Evolutionary conservation across 2,888 invertebrate genomes (phyloP).

Genomic region (Limnephilus marmoratus): DNA sequence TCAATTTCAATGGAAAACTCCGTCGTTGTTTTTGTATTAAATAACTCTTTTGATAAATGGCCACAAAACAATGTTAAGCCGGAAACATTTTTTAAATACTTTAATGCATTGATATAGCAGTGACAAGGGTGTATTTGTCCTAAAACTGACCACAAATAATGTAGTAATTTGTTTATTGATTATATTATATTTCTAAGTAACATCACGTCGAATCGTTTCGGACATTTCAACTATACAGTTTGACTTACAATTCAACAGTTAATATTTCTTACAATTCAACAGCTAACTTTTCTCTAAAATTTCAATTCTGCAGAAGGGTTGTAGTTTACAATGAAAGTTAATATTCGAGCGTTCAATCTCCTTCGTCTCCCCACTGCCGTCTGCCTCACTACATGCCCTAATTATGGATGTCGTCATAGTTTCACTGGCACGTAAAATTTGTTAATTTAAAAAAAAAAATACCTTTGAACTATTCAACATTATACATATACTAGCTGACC

Average conservation of each 20-base stretch:
- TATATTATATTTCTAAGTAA: too few species aligned
- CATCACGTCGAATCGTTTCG: neutral
- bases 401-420: too few species aligned
- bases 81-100: constrained; percentile 49
- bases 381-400: too few species aligned
- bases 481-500: too few species aligned
- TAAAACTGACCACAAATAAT: neutral
- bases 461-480: too few species aligned
- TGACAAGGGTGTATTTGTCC: neutral
- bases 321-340: neutral
- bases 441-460: too few species aligned
- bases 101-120: neutral
- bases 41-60: constrained; percentile 48
- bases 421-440: too few species aligned
- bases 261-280: neutral
- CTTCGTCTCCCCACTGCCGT: too few species aligned
- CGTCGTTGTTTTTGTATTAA: constrained; percentile 43
- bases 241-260: neutral
- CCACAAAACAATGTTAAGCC: constrained; percentile 42
- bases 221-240: neutral
- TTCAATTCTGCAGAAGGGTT: neutral
- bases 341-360: neutral
- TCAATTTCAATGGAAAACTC: constrained; percentile 27
- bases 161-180: neutral
- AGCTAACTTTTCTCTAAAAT: neutral